A percentile compares a stretch with the other conserved stretches of the same genome.
phyloP scores from a whole-genome alignment of 2,113 vertebrate species.

The Spermophilus dauricus region DNA sequence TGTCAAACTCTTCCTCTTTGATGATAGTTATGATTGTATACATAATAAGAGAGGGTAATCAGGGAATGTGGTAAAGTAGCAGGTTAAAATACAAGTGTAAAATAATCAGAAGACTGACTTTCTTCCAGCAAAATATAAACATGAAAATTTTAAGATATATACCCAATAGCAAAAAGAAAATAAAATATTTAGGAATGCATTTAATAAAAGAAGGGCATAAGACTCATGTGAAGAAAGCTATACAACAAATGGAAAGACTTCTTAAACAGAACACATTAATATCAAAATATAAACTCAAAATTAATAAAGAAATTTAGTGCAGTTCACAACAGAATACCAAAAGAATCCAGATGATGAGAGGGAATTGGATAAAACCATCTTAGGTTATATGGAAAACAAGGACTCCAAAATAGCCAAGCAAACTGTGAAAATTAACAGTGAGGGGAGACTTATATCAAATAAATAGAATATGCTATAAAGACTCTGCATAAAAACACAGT shows the following conservation, averaged over 20 bases:
- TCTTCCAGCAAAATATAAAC: background rate
- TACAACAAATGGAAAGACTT: background rate
- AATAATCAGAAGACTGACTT: background rate
- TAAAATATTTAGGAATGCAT: background rate
- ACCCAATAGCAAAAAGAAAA: background rate
- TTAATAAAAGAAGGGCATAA: conserved; percentile 27
- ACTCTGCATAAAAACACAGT: background rate
- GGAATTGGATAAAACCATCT: background rate
- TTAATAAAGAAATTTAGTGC: conserved; percentile 10
- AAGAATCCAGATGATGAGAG: background rate
- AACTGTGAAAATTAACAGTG: conserved; percentile 8
- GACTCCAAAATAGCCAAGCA: background rate
- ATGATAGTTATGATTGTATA: background rate
- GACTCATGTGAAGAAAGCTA: background rate
- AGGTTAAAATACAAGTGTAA: background rate
- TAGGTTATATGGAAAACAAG: conserved; percentile 8
- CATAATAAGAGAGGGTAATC: background rate
- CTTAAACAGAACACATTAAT: conserved; percentile 31
- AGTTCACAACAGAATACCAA: background rate
- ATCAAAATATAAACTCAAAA: conserved; percentile 38
- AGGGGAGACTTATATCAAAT: background rate
- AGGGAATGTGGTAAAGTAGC: background rate
- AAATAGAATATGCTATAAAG: background rate
- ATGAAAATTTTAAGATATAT: background rate
- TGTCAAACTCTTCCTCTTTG: background rate